These are phyloP conservation scores for Hyphantria cunea DNA, from an alignment of 1,140 invertebrate species.

Conservation along the genomic window DNA sequence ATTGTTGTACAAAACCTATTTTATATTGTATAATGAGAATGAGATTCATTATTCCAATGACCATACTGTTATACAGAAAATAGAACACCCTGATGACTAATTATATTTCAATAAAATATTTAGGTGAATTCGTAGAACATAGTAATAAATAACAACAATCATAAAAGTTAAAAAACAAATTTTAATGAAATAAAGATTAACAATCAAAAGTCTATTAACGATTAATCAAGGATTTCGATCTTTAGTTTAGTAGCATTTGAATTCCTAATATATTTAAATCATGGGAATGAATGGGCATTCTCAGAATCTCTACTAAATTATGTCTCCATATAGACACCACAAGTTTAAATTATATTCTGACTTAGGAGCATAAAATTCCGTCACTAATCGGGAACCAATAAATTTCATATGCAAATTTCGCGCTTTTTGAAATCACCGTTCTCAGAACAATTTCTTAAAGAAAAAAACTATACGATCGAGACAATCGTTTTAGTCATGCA, in stretches of 20 bases:
- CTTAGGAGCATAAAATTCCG: constrained; percentile 55
- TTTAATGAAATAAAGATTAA: constrained; percentile 54
- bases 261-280: constrained; percentile 69
- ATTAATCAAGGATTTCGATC: constrained; percentile 61
- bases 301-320: constrained; percentile 56
- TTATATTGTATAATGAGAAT: too few species aligned
- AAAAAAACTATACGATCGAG: constrained; percentile 35
- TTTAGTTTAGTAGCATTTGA: constrained; percentile 41
- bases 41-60: too few species aligned
- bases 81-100: constrained; percentile 17
- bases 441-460: constrained; percentile 44
- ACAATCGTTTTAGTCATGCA: constrained; percentile 59
- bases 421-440: constrained; percentile 40
- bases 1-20: too few species aligned
- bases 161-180: constrained; percentile 37
- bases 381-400: constrained; percentile 43
- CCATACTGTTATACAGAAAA: too few species aligned
- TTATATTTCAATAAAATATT: constrained; percentile 17
- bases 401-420: constrained; percentile 61
- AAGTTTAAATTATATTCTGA: constrained; percentile 71
- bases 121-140: constrained; percentile 29
- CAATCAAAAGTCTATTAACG: constrained; percentile 70
- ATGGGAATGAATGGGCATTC: constrained; percentile 55
- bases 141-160: constrained; percentile 46
- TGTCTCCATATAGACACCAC: constrained; percentile 55